Evolutionary conservation across 1,140 invertebrate species (phyloP), one percentile per base, ranked within the genome.

Genomic region (Choristoneura fumiferana): DNA sequence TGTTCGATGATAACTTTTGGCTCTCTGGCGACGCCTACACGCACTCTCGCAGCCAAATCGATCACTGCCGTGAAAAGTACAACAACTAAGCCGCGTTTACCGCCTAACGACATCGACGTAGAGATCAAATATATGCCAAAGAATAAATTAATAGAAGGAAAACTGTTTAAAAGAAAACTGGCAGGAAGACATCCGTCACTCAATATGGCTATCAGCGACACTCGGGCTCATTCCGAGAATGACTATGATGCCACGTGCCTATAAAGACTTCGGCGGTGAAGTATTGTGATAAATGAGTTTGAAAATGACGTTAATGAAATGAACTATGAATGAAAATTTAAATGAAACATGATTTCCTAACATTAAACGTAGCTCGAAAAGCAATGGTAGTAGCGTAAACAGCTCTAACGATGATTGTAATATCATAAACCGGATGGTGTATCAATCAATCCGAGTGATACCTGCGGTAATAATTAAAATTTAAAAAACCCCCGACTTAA

Each of bases 181-280:
- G 64, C 77, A 77, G 81, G 79, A 84, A 82, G 79, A 71, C 77
- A 83, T 82, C 75, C 62, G 78, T 82, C 78, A 80, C 65, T 75
- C 69, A 71, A 45, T 67, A 63, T 58, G 69, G 65, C 65, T 66
- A 73, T 71, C 63, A 57, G 54, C 71, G 74, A 75, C 74, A 67
- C 52, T 61, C 39, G 69, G 63, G 60, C 58, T 70, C 66, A 68
- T 79, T 76, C 70, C 66, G 56, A 64, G 76, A 81, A 86, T 64
- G 65, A 65, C n/a, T 29, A 17, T 68, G 52, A 68, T 60, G 60
- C 57, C 69, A 65, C 67, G 69, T 70, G 67, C 53, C 45, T 57
- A 34, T 33, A 40, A 22, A 58, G 43, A 10, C 33, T 52, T 49
- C 43, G 9, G 49, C 13, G 54, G 33, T 14, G 39, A 45, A 43